Percentiles rank a stretch among this genome's conserved stretches.
phyloP scores from a whole-genome alignment of 2,888 invertebrate species.

The Holacanthella duospinosa region DNA sequence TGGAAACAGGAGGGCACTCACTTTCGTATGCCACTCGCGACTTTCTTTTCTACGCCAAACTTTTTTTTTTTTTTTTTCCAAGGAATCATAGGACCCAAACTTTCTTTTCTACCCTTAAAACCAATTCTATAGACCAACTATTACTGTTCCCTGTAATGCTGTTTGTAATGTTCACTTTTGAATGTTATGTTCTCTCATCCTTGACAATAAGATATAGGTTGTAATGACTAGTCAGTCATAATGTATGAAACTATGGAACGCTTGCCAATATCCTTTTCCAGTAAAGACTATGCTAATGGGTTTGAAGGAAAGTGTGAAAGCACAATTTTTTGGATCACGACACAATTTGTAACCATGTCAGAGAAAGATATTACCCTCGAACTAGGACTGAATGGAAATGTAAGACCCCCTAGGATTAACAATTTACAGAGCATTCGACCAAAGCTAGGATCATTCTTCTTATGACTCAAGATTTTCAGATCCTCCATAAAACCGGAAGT shows the following conservation, averaged over 20 bases:
- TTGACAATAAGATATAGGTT: neutral
- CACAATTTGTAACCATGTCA: conserved; percentile 11
- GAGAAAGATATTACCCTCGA: neutral
- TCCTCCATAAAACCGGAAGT: neutral
- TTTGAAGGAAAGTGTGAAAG: neutral
- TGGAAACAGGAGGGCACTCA: neutral
- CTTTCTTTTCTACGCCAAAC: neutral
- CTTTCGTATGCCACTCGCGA: neutral
- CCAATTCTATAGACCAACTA: neutral
- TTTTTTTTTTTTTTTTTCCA: conserved; percentile 1
- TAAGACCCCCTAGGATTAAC: neutral
- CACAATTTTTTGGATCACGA: neutral
- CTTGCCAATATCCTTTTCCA: neutral
- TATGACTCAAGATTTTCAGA: too few species aligned
- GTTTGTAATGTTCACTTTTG: neutral
- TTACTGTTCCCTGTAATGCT: neutral
- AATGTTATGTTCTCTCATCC: neutral
- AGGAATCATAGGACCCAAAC: neutral
- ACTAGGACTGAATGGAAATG: neutral
- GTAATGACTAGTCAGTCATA: neutral
- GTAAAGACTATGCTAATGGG: neutral
- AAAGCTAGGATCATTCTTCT: too few species aligned
- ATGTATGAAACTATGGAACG: neutral
- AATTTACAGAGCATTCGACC: neutral
- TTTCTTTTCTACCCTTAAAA: conserved; percentile 3